Evolutionary conservation across 2,113 vertebrate species (phyloP).

Genomic region (Galemys pyrenaicus): DNA sequence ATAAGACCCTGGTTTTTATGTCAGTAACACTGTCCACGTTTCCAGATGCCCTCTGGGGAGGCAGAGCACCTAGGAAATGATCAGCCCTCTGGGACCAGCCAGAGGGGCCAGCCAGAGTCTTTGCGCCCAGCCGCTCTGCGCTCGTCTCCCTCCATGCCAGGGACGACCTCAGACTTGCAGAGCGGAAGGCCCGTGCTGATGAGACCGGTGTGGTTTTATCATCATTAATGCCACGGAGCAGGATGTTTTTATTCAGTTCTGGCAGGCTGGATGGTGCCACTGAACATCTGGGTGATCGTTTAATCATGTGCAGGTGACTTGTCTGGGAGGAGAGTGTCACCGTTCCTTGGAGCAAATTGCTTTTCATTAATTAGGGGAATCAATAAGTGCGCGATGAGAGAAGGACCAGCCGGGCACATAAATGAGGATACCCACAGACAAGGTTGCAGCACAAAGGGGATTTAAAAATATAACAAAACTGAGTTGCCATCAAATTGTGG

Average conservation of each 20-base stretch:
- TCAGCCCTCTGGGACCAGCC: not conserved
- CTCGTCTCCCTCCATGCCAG: not conserved
- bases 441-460: slow-evolving; percentile 13
- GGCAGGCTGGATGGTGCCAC: slow-evolving; percentile 35
- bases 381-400: not conserved
- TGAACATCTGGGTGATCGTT: not conserved
- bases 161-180: not conserved
- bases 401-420: not conserved
- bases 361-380: slow-evolving; percentile 48
- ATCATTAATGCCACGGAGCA: not conserved
- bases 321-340: slow-evolving; percentile 22
- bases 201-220: not conserved
- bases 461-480: slow-evolving; percentile 18
- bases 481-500: not conserved
- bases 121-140: no score
- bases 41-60: not conserved
- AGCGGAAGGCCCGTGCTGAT: not conserved
- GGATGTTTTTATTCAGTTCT: slow-evolving; percentile 36
- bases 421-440: not conserved
- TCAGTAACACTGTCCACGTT: not conserved
- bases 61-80: not conserved
- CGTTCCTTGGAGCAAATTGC: slow-evolving; percentile 39
- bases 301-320: slow-evolving; percentile 16
- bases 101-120: not conserved
- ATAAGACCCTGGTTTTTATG: not conserved